Evolutionary conservation across 2,797 vertebrate genomes (phyloP).

Genomic region (Smutsia temminckii): DNA sequence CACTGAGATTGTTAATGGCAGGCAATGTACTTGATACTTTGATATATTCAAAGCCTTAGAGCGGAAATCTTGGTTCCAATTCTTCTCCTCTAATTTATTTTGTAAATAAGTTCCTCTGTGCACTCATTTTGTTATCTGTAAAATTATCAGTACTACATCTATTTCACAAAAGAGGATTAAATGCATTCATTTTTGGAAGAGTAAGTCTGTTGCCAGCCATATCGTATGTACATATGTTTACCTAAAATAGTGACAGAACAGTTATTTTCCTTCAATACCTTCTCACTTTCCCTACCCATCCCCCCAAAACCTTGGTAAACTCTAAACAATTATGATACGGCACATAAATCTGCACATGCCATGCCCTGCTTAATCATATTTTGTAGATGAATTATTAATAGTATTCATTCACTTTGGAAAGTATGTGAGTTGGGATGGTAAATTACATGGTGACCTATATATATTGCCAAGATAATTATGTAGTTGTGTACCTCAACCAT

Average conservation of each 20-base stretch:
- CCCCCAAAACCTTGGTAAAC: not conserved
- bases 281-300: fast-evolving
- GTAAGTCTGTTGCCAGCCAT: not conserved
- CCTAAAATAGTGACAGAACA: not conserved
- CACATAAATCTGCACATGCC: not conserved
- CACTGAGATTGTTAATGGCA: not conserved
- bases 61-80: not conserved
- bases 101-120: not conserved
- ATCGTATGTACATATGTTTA: not conserved
- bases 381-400: not conserved
- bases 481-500: not conserved
- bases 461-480: not conserved
- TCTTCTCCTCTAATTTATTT: not conserved
- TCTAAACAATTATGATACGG: not conserved
- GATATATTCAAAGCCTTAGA: not conserved
- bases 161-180: not conserved
- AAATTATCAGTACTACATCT: not conserved
- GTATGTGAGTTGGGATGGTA: not conserved
- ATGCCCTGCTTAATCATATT: not conserved
- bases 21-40: not conserved
- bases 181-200: not conserved
- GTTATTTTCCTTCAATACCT: not conserved
- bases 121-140: not conserved
- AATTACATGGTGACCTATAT: not conserved
- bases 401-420: not conserved